Evolutionary conservation across 2,888 invertebrate species (phyloP), one percentile per base, ranked within the genome.

Genomic region (Chalcis sispes): DNA sequence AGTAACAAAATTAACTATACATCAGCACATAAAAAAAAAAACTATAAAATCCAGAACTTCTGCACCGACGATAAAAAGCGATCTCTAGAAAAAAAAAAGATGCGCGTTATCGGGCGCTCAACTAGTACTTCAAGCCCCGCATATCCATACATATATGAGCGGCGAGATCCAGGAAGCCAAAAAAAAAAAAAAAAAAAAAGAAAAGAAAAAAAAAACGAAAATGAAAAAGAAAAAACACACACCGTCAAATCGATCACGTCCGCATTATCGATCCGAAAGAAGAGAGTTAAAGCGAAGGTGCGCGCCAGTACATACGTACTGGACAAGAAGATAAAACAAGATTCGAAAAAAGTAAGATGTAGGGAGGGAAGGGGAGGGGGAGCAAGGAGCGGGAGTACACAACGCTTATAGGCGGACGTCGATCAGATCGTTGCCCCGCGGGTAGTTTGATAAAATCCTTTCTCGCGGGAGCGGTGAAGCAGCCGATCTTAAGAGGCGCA

Each of bases 341-440:
- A 42, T 13, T 2, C 8, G 42, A 42, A 20, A 50, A 50, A 50
- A 50, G 18, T 5, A 2, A n/a, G 20, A n/a, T 10, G 5, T n/a
- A 56, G 13, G 3, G 46, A 40, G 10, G n/a, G 20, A 40, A 36
- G 40, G 36, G 36, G 25, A 18, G 32, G 29, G 18, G 1, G 46
- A 18, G 15, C 32, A 25, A 32, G 18, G 67, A 32, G 46, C 27
- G 50, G 23, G n/a, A 48, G 27, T 36, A 48, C 48, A 32, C 56
- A 46, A 13, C n/a, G 56, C 50, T 32, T 20, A 50, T 36, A 29
- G 29, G 32, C 54, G 48, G 46, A 48, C 74, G 65, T 75, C 76
- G 67, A 76, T 76, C 76, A 72, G 81, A 81, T 81, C 81, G 74
- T 81, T 81, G 81, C 81, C 80, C 81, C 78, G 77, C 69, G 77